Percentiles rank a stretch among this genome's conserved stretches.
phyloP scores from a whole-genome alignment of 1,140 invertebrate species.

The Nasonia vitripennis region DNA sequence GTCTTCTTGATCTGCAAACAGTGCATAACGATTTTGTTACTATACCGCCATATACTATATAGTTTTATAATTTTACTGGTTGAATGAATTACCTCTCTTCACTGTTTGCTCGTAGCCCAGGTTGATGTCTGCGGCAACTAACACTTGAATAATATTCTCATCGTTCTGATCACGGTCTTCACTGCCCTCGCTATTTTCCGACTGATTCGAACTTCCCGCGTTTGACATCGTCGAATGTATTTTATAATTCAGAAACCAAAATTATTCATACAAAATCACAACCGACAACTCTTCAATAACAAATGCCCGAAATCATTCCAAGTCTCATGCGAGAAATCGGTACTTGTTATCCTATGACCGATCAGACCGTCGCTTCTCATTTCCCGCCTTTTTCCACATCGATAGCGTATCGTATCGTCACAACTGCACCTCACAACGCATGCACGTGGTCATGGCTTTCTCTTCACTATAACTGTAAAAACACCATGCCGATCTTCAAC shows the following conservation, averaged over 20 bases:
- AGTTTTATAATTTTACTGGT: neutral
- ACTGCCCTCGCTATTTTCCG: neutral
- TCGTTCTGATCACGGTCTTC: neutral
- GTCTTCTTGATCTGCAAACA: constrained; percentile 75
- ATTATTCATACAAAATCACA: neutral
- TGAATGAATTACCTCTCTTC: constrained; percentile 60
- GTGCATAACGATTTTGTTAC: neutral
- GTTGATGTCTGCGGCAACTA: constrained; percentile 96
- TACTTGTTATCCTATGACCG: no score
- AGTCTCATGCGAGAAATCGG: no score
- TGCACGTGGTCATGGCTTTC: no score
- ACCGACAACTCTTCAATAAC: no score
- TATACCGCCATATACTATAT: neutral
- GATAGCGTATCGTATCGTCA: no score
- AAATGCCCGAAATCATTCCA: no score
- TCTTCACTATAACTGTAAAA: no score
- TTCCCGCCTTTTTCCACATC: no score
- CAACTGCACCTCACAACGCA: no score
- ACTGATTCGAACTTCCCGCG: neutral
- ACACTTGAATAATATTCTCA: constrained; percentile 86
- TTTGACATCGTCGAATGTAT: neutral
- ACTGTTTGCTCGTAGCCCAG: constrained; percentile 90
- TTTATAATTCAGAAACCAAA: neutral
- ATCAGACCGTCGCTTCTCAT: no score
- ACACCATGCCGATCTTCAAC: no score